Evolutionary conservation across 2,888 invertebrate genomes (phyloP).

Genomic region (Apamea sordens): DNA sequence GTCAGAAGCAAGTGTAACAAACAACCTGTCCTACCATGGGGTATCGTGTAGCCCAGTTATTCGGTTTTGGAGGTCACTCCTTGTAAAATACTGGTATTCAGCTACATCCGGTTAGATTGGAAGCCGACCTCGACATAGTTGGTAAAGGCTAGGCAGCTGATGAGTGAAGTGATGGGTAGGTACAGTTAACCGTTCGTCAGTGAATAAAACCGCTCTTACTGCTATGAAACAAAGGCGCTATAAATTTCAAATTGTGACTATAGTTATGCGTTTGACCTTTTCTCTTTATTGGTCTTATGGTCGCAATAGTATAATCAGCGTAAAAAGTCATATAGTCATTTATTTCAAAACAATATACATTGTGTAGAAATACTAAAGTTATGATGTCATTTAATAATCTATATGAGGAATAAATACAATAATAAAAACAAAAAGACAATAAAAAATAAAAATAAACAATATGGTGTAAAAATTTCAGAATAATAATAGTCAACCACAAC

Average conservation of each 20-base stretch:
- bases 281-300: background rate
- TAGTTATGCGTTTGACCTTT: background rate
- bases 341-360: too few relatives aligned
- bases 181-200: background rate
- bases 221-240: background rate
- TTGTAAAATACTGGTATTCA: background rate
- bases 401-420: too few relatives aligned
- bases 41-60: background rate
- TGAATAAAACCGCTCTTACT: background rate
- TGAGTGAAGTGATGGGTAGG: background rate
- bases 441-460: too few relatives aligned
- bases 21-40: background rate
- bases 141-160: background rate
- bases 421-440: too few relatives aligned
- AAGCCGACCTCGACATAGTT: background rate
- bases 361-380: too few relatives aligned
- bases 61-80: background rate
- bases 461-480: too few relatives aligned
- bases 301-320: background rate
- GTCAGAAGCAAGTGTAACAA: background rate
- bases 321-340: too few relatives aligned
- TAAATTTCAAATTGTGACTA: too few relatives aligned
- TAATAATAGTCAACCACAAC: too few relatives aligned
- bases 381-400: too few relatives aligned
- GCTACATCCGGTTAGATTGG: background rate